phyloP scores from a whole-genome alignment of 2,888 invertebrate species.

The Allolobophora icterica region DNA sequence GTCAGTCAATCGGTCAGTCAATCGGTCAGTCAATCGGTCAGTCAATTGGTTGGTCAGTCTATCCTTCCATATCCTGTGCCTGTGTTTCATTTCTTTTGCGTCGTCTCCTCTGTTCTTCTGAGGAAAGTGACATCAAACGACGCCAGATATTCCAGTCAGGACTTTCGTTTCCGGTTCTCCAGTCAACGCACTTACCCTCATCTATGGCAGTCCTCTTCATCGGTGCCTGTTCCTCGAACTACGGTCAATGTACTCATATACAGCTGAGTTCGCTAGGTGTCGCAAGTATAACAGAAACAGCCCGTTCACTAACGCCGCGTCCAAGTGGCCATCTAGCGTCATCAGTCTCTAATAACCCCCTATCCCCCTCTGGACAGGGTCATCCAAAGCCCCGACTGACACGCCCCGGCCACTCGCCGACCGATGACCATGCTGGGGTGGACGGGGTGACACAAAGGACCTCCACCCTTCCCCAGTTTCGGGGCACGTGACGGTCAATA shows the following conservation, averaged over 20 bases:
- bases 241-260: background rate
- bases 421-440: background rate
- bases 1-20: too few relatives aligned
- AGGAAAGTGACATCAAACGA: background rate
- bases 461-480: background rate
- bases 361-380: background rate
- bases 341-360: background rate
- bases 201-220: background rate
- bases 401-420: background rate
- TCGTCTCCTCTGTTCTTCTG: background rate
- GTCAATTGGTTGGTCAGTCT: too few relatives aligned
- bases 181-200: background rate
- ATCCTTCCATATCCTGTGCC: background rate
- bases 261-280: background rate
- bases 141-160: background rate
- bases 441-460: background rate
- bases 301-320: background rate
- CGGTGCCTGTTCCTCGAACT: background rate
- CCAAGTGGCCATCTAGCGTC: conserved; percentile 7
- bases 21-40: too few relatives aligned
- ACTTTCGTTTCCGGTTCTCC: background rate
- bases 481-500: conserved; percentile 5
- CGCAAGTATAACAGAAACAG: background rate
- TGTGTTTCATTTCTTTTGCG: background rate
- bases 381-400: conserved; percentile 8